These are phyloP conservation scores for Aphis gossypii DNA, from an alignment of 1,140 invertebrate species.

Conservation along the genomic window DNA sequence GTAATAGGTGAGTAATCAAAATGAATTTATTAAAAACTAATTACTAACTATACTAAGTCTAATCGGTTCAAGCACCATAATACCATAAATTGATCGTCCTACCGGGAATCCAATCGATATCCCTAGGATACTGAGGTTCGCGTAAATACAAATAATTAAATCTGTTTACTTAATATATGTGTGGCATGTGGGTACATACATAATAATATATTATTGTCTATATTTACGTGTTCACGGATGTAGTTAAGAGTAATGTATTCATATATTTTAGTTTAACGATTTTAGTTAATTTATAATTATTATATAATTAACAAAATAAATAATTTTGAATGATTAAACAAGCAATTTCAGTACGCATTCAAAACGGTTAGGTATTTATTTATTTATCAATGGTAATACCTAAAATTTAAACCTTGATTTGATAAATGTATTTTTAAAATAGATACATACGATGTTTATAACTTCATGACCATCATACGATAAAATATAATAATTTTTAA, in stretches of 20 bases:
- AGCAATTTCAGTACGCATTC: too few species aligned
- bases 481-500: too few species aligned
- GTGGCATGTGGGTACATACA: not conserved
- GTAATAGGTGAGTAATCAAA: not conserved
- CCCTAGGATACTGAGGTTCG: not conserved
- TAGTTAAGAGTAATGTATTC: not conserved
- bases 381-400: too few species aligned
- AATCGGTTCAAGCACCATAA: not conserved
- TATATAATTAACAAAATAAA: too few species aligned
- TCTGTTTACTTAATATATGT: not conserved
- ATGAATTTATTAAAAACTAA: not conserved
- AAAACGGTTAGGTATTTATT: too few species aligned
- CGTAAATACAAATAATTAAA: constrained; percentile 20
- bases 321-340: too few species aligned
- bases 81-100: not conserved
- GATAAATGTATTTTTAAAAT: too few species aligned
- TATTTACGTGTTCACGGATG: not conserved
- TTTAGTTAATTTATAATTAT: too few species aligned
- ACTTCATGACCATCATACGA: too few species aligned
- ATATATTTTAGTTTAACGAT: not conserved
- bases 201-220: constrained; percentile 13
- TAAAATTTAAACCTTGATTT: too few species aligned
- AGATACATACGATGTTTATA: too few species aligned
- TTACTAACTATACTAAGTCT: not conserved
- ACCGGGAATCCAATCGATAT: not conserved